Percentiles rank a stretch among this genome's conserved stretches.
These are phyloP conservation scores for Achlya flavicornis DNA, from an alignment of 2,888 invertebrate genomes.

Conservation along the genomic window DNA sequence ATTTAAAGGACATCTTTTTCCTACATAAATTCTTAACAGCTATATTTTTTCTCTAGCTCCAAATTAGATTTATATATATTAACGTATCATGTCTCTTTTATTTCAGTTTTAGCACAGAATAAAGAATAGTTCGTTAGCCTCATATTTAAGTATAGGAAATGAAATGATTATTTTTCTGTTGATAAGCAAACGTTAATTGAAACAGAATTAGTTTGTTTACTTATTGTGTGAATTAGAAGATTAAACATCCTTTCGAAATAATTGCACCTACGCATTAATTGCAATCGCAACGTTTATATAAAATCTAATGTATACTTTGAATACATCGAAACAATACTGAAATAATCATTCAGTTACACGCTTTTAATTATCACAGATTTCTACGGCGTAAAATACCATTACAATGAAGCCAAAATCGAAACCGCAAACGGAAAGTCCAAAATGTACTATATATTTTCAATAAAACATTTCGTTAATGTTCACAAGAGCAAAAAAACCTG, in stretches of 20 bases:
- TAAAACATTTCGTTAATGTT: constrained; percentile 27
- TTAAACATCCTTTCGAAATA: too few relatives aligned
- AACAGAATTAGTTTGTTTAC: too few relatives aligned
- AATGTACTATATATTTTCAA: constrained; percentile 14
- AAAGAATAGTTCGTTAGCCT: too few relatives aligned
- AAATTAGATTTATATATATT: too few relatives aligned
- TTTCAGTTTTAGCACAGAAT: too few relatives aligned
- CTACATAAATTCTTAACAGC: not conserved
- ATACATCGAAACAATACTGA: not conserved
- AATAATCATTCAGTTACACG: not conserved
- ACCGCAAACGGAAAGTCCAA: not conserved
- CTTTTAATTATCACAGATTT: not conserved
- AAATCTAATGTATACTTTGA: not conserved
- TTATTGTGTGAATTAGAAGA: too few relatives aligned
- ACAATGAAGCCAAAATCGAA: not conserved
- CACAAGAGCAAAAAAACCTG: constrained; percentile 40
- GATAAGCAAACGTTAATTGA: too few relatives aligned
- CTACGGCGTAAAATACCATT: not conserved
- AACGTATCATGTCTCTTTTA: too few relatives aligned
- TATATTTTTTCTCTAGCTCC: too few relatives aligned
- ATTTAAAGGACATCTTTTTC: constrained; percentile 15
- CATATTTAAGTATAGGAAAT: too few relatives aligned
- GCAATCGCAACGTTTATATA: not conserved
- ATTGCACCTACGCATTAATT: too few relatives aligned
- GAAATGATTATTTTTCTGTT: too few relatives aligned